Evolutionary conservation across 2,888 invertebrate species (phyloP), one percentile per base, ranked within the genome.

Genomic region (Conomelus anceps): DNA sequence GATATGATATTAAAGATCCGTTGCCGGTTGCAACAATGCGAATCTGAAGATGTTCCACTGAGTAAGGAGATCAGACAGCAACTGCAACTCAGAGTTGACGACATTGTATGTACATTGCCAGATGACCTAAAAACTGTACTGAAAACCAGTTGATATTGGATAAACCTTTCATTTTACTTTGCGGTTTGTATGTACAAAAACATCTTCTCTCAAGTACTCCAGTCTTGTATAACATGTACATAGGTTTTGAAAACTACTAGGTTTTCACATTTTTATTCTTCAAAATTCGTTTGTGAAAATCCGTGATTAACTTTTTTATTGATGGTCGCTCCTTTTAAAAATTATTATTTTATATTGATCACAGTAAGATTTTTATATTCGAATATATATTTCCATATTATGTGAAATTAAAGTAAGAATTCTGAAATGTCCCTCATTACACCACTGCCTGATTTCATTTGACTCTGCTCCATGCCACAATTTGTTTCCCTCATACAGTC

Each of bases 1-100:
- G 99, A 99, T 93, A 97, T 99, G 96, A 97, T 99, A 91, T 94
- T 99, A 89, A 96, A 98, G 93, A 95, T 99, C 90, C 95, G 97
- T 91, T 97, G 98, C 92, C 98, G 99, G 93, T 94, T 99, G 92
- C 97, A 96, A 92, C 94, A 95, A 92, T 94, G 94, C 91, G 95
- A 95, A 92, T 92, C 94, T 89, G 94, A 94, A 91, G 96, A 95
- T 92, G 93, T 95, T 89, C 94, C 94, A 20, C 93, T 95, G 34
- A 94, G 94, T 90, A 95, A 95, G 91, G 95, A 95, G 89, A 94
- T 93, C 88, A 92, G 93, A 89, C 92, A 93, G 89, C 94, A 94
- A 90, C 92, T 95, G 22, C 92, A 91, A 90, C 88, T 92, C 87
- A 95, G 97, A 92, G 94, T 98, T 92, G 96, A 97, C 91, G 96